Conservation (phyloP, 2,113 vertebrate genomes). For the Capra hircus region DNA sequence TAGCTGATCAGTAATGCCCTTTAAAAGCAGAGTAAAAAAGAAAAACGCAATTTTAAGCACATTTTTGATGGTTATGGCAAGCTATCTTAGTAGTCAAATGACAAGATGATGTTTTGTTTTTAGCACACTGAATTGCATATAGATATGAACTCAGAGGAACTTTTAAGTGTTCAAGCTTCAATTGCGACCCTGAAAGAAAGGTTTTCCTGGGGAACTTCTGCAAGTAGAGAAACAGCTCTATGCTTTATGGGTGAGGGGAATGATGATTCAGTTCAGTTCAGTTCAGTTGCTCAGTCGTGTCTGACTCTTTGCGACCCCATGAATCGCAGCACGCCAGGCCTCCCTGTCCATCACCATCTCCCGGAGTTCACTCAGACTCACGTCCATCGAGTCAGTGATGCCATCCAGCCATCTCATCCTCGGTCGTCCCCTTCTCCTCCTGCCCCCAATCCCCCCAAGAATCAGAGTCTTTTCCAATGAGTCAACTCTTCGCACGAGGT, state of each 20-base stretch:
- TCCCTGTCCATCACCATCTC: too few relatives aligned
- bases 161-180: background rate
- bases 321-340: too few relatives aligned
- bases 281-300: too few relatives aligned
- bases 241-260: background rate
- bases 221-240: background rate
- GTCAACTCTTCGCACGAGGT: too few relatives aligned
- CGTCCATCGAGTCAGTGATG: too few relatives aligned
- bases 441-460: too few relatives aligned
- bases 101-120: slow-evolving; percentile 37
- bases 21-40: slow-evolving; percentile 30
- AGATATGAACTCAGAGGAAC: background rate
- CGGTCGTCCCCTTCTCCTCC: too few relatives aligned
- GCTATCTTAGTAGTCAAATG: slow-evolving; percentile 21
- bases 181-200: background rate
- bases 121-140: background rate
- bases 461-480: too few relatives aligned
- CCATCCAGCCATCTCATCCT: too few relatives aligned
- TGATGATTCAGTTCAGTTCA: background rate
- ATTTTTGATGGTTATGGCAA: slow-evolving; percentile 1
- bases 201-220: background rate
- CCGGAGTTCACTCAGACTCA: too few relatives aligned
- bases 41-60: slow-evolving; percentile 8
- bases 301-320: too few relatives aligned
- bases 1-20: slow-evolving; percentile 23